Evolutionary conservation across 2,797 vertebrate genomes (phyloP).

Genomic region (Dicrostonyx torquatus): DNA sequence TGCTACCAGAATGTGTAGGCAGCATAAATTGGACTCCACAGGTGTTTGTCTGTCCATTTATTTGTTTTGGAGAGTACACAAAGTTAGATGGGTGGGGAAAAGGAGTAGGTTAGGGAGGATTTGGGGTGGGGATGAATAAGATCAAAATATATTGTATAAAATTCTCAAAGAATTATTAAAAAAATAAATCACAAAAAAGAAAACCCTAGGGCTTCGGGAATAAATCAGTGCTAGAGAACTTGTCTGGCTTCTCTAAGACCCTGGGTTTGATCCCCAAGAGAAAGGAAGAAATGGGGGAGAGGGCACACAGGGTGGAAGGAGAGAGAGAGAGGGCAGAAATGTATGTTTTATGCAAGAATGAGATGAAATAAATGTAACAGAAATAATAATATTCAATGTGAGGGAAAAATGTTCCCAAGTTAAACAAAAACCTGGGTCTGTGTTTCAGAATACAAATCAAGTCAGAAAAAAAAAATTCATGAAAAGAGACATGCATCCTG

Average conservation of each 20-base stretch:
- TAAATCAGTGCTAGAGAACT: neutral
- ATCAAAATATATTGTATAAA: neutral
- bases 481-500: neutral
- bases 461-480: neutral
- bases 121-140: neutral
- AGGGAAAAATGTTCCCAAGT: neutral
- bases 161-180: neutral
- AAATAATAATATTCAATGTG: neutral
- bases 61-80: neutral
- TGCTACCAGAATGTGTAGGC: neutral
- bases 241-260: neutral
- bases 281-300: too few relatives aligned
- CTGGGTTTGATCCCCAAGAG: neutral
- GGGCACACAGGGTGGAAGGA: neutral
- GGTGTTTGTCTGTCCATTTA: neutral
- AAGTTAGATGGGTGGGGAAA: neutral
- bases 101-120: neutral
- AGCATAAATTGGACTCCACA: neutral
- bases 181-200: neutral
- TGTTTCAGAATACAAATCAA: slow-evolving; percentile 46
- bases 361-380: neutral
- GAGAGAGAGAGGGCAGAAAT: neutral
- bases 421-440: slow-evolving; percentile 20
- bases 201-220: neutral
- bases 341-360: neutral